Evolutionary conservation across 2,113 vertebrate genomes (phyloP), one percentile per base, ranked within the genome.

Genomic region (Willisornis vidua): DNA sequence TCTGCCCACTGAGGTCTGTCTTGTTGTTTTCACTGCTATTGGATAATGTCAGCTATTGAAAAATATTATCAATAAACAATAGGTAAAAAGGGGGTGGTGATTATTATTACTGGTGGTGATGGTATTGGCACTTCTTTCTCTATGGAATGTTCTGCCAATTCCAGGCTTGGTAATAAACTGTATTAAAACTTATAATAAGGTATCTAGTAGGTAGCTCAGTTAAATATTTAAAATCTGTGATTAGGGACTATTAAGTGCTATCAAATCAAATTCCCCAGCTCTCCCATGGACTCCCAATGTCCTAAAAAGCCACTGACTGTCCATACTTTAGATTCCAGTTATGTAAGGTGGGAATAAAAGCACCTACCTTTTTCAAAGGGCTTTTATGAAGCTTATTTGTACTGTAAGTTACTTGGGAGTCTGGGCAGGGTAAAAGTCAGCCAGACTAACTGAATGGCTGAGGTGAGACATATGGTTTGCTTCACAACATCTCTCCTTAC

Each of bases 41-140:
- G 70, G 77, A 49, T 87, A 72, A 84, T 58, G 58, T 89, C 73
- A 96, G 45, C 37, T 91, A 19, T 70, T 91, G 73, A 92, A 93
- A 94, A 74, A 87, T 83, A 51, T 39, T 91, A 58, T 67, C 67
- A 89, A 49, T 76, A 74, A 94, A 90, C 55, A 82, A 70, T 43
- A 66, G 51, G 35, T 46, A 51, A 87, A 93, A 93, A 39, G 66
- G 66, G 81, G 54, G 54, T 57, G 85, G 72, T 72, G 48, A 73
- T 82, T 79, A 52, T 94, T 82, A 79, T 78, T 85, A 58, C 29
- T 54, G 52, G 41, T 58, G 41, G 17, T 61, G 79, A 66, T 66
- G n/a, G 31, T 35, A 41, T 82, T 89, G 87, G 24, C 66, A 91
- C 55, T 89, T 96, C 45, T 31, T 79, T 76, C 62, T 61, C 26